Evolutionary conservation across 1,140 invertebrate species (phyloP).

Genomic region (Plectrocnemia conspersa): DNA sequence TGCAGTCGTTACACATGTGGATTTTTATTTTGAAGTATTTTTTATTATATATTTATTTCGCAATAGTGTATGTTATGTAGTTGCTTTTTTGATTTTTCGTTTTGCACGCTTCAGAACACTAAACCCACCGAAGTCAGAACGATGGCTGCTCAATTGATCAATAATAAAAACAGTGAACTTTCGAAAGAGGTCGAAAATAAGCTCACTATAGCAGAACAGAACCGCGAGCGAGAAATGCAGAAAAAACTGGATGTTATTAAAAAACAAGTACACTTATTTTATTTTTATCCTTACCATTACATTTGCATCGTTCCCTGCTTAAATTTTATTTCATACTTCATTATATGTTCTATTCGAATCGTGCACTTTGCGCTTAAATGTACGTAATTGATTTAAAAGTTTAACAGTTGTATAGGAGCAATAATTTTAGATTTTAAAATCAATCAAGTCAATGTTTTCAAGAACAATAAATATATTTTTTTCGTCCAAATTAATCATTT

Average conservation of each 20-base stretch:
- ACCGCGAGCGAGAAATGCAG: constrained; percentile 73
- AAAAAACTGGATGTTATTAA: constrained; percentile 74
- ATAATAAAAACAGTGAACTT: constrained; percentile 60
- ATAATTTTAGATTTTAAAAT: too few species aligned
- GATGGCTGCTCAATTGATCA: constrained; percentile 54
- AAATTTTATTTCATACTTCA: too few species aligned
- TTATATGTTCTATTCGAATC: too few species aligned
- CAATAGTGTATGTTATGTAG: constrained; percentile 5
- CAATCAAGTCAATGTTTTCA: too few species aligned
- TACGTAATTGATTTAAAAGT: too few species aligned
- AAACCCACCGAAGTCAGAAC: constrained; percentile 68
- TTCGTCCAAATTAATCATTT: too few species aligned
- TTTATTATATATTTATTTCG: neutral
- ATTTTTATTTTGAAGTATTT: too few species aligned
- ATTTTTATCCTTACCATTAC: constrained; percentile 8
- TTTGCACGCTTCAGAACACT: constrained; percentile 51
- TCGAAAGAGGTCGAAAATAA: constrained; percentile 68
- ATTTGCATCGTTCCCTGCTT: constrained; percentile 1
- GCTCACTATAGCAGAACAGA: constrained; percentile 67
- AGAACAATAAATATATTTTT: too few species aligned
- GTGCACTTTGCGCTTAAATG: too few species aligned
- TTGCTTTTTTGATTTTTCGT: constrained; percentile 11
- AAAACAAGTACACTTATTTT: constrained; percentile 60
- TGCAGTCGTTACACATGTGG: too few species aligned
- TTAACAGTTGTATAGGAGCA: too few species aligned